These are phyloP conservation scores for Ostrea edulis DNA, from an alignment of 1,140 invertebrate genomes.

Conservation along the genomic window DNA sequence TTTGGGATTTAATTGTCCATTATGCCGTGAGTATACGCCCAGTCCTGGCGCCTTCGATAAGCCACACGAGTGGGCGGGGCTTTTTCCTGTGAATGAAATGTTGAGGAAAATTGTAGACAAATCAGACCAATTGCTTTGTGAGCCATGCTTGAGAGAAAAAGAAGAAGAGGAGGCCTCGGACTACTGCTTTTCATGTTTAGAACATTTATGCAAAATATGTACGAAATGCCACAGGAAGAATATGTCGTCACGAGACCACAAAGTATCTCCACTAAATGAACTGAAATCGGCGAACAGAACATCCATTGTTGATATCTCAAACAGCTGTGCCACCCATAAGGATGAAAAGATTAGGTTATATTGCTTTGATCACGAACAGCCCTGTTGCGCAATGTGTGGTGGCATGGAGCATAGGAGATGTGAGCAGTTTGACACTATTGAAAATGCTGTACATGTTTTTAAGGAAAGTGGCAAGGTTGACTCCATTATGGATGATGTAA, in stretches of 20 bases:
- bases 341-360: not conserved
- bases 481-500: not conserved
- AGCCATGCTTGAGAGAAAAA: not conserved
- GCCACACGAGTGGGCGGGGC: not conserved
- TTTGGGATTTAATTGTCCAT: not conserved
- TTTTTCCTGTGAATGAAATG: not conserved
- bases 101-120: not conserved
- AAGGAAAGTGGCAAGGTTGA: not conserved
- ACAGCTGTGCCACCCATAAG: not conserved
- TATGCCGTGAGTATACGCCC: no score
- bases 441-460: not conserved
- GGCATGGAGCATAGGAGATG: not conserved
- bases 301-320: not conserved
- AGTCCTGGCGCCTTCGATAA: not conserved
- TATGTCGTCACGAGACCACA: not conserved
- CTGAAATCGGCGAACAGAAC: not conserved
- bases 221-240: not conserved
- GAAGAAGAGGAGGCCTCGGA: not conserved
- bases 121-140: not conserved
- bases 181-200: not conserved
- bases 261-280: not conserved
- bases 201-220: not conserved
- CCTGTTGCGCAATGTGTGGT: not conserved
- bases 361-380: not conserved
- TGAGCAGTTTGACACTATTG: not conserved